Base-by-base conservation (phyloP, 2,888 invertebrate species). In the Chaitophorus viminalis region DNA sequence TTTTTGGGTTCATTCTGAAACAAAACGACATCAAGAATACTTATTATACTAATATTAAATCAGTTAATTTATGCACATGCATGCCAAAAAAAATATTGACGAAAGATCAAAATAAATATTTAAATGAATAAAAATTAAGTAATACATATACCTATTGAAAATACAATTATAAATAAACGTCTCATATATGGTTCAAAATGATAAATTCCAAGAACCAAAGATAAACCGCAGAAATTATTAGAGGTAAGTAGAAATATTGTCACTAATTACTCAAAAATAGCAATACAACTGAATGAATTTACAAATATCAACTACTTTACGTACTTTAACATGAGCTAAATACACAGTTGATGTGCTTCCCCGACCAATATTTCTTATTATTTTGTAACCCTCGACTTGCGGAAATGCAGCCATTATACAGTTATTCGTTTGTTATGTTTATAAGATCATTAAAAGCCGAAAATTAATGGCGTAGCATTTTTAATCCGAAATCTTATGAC, bases 291-390 rank as follows among this genome's bases (percentile, higher is more conserved):
- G 25, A 60, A 25, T 60, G 6, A 60, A 21, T 21, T 0, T 60
- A 60, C 25, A 60, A 25, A 21, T 54, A 18, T 5, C 21, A 54
- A 5, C 21, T 60, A n/a, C n/a, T n/a, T n/a, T n/a, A 60, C 60
- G 90, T 91, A 94, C 95, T 93, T 95, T 95, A 90, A 93, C 93
- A 89, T 93, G 93, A 0, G 96, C 96, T 92, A 96, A 96, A 91
- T 95, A 96, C 0, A 97, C 97, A 0, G 94, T 94, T 0, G 97
- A 95, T 92, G 96, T 97, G 90, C 95, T 96, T 3, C 97, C 97
- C 31, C 94, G 93, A 0, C 97, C 97, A 18, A 97, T 93, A 91
- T 94, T 95, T 90, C 95, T 95, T 6, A 94, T 93, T 81, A 96
- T 93, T 31, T 94, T 93, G 90, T 94, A 96, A 76, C 95, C 95